Evolutionary conservation across 2,113 vertebrate genomes (phyloP).

Genomic region (Zosterops lateralis): DNA sequence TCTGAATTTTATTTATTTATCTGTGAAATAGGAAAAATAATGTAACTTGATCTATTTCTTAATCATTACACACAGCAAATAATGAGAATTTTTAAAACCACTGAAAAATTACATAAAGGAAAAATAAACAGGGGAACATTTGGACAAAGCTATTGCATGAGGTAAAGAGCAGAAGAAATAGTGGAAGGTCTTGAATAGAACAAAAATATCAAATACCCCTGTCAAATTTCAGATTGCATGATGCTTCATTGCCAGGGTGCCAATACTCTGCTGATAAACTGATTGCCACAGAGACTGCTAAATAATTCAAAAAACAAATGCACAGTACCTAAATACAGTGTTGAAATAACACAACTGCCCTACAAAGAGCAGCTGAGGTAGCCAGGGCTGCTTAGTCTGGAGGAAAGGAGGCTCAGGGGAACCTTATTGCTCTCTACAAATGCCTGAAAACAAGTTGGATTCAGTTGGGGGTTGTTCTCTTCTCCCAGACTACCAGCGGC

Average conservation of each 20-base stretch:
- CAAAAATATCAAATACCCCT: neutral
- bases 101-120: neutral
- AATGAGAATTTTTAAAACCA: neutral
- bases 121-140: neutral
- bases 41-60: neutral
- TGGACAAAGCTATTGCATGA: neutral
- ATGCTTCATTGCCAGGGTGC: neutral
- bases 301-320: neutral
- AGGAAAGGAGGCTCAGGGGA: neutral
- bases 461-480: accelerated
- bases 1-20: neutral
- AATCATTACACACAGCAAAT: neutral
- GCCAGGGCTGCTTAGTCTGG: neutral
- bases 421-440: neutral
- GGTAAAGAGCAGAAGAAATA: neutral
- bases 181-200: neutral
- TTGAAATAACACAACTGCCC: neutral
- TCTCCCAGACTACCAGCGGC: accelerated
- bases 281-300: neutral
- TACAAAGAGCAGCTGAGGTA: neutral
- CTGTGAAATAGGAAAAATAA: neutral
- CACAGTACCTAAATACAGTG: neutral
- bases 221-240: neutral
- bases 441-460: neutral
- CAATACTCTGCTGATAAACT: neutral